These are phyloP conservation scores for Himalopsyche anomala DNA, from an alignment of 2,888 invertebrate genomes.

Conservation along the genomic window DNA sequence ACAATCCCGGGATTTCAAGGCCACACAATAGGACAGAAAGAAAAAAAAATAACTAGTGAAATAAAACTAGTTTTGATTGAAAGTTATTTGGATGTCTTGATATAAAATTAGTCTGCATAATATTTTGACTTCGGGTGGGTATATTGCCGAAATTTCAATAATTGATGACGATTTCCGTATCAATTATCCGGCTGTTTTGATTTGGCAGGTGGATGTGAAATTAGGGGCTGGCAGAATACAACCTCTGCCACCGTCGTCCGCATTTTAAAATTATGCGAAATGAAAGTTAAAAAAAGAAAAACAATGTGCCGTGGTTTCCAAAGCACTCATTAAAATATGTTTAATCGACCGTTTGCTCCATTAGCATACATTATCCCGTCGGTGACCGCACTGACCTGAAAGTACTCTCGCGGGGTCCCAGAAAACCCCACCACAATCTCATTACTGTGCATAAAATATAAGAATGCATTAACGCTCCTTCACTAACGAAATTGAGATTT, in stretches of 20 bases:
- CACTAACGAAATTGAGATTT: conserved; percentile 10
- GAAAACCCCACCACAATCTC: conserved; percentile 6
- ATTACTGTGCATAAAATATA: conserved; percentile 10
- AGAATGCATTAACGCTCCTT: conserved; percentile 8
- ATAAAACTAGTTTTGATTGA: no score
- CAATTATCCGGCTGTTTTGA: no score
- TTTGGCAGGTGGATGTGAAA: no score
- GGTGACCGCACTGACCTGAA: conserved; percentile 16
- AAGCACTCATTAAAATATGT: conserved; percentile 14
- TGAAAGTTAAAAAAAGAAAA: background rate
- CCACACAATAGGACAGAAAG: no score
- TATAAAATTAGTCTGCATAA: no score
- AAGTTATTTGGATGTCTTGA: no score
- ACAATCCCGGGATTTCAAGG: no score
- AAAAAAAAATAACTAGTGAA: no score
- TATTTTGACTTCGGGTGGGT: no score
- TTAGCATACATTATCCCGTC: conserved; percentile 26
- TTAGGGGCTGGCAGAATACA: background rate
- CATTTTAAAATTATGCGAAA: background rate
- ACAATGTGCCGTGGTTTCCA: background rate
- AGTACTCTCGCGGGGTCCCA: conserved; percentile 13
- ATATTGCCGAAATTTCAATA: no score
- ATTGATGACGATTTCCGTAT: no score
- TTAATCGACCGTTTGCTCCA: conserved; percentile 24
- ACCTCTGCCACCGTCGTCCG: background rate